Conservation (phyloP, 2,113 vertebrate species). For the Hipposideros armiger region DNA sequence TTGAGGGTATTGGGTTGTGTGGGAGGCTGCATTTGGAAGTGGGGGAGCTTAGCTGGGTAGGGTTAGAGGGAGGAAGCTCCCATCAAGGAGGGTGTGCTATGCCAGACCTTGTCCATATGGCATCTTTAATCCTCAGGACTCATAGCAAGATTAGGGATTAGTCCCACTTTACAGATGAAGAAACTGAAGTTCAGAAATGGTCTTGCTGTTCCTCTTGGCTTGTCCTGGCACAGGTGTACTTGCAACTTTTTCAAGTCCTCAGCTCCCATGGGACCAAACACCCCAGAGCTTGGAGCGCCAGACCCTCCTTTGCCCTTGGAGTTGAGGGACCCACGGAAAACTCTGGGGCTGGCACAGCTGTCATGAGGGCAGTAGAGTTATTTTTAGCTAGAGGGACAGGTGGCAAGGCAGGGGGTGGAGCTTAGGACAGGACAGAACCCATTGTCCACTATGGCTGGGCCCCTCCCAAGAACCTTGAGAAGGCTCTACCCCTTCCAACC, state of each 20-base stretch:
- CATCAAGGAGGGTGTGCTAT: background rate
- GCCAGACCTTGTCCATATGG: background rate
- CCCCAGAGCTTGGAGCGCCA: background rate
- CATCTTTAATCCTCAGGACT: background rate
- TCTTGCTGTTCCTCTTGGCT: background rate
- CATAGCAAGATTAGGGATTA: background rate
- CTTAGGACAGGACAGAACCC: background rate
- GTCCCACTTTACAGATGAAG: background rate
- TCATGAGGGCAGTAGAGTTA: background rate
- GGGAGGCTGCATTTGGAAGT: background rate
- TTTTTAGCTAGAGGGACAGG: background rate
- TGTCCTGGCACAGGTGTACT: slow-evolving; percentile 11
- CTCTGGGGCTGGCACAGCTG: background rate
- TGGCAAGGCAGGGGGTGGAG: background rate
- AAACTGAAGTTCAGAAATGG: background rate
- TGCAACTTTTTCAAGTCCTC: background rate
- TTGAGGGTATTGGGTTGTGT: background rate
- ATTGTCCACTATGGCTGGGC: background rate
- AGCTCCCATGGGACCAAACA: background rate
- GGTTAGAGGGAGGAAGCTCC: background rate
- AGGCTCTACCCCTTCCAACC: background rate
- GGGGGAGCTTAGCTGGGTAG: background rate
- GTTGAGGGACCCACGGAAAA: slow-evolving; percentile 4
- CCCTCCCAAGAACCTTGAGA: background rate
- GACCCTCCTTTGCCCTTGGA: background rate